Evolutionary conservation across 2,797 vertebrate genomes (phyloP).

Genomic region (Myripristis jacobus): DNA sequence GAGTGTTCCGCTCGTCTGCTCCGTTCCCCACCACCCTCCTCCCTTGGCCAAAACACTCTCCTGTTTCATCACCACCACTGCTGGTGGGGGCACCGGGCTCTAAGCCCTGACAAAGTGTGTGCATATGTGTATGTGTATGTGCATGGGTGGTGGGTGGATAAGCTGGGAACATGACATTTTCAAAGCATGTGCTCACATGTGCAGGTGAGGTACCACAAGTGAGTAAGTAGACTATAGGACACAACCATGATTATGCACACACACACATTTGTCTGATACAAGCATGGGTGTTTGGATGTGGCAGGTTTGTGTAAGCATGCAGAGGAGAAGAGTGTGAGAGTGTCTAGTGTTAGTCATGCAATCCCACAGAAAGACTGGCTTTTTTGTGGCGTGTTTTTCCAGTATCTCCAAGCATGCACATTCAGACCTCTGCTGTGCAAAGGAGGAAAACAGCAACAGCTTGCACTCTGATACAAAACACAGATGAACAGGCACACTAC

Average conservation of each 20-base stretch:
- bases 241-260: background rate
- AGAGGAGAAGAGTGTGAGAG: constrained; percentile 16
- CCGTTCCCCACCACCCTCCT: constrained; percentile 50
- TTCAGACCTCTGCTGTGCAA: constrained; percentile 9
- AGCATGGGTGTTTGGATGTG: constrained; percentile 14
- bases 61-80: constrained; percentile 73
- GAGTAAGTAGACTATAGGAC: constrained; percentile 11
- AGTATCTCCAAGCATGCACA: constrained; percentile 12
- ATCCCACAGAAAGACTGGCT: constrained; percentile 16
- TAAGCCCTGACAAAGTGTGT: constrained; percentile 24
- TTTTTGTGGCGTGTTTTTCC: constrained; percentile 18
- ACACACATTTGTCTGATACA: constrained; percentile 3
- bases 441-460: background rate
- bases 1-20: constrained; percentile 79
- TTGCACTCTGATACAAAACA: background rate
- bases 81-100: constrained; percentile 3
- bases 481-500: background rate
- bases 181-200: constrained; percentile 18
- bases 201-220: constrained; percentile 13
- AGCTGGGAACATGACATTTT: constrained; percentile 24
- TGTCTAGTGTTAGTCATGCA: constrained; percentile 41
- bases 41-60: constrained; percentile 65
- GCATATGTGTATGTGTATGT: background rate
- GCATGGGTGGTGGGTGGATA: constrained; percentile 18
- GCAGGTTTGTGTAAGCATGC: constrained; percentile 21